Base-by-base conservation (phyloP, 2,797 vertebrate genomes). In the Sebastolobus altivelis region DNA sequence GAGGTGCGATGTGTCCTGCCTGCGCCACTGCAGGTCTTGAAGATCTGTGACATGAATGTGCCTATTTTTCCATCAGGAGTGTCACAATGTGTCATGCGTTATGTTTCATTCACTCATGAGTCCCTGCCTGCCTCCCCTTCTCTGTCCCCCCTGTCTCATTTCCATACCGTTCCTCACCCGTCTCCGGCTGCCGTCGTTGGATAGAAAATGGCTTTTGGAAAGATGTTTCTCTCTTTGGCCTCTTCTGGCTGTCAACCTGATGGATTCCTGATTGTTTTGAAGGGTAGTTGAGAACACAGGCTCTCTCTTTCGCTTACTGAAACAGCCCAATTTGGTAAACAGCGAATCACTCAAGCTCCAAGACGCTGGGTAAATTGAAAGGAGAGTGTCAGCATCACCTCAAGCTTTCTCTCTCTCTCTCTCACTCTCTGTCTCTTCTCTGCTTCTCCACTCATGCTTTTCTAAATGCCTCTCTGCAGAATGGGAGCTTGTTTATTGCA, bases 251-350 rank as follows among this genome's bases (percentile, higher is more conserved):
- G 93, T 94, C 91, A 92, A 52, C 84, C 77, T 93, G 90, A 93
- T 93, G 89, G 90, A 87, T 93, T 84, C 82, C 72, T 82, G 89
- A 93, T 93, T 93, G 92, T 94, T 93, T 89, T 90, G 90, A 94
- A 92, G 88, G 91, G 82, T 88, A 84, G 91, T 59, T 81, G 83
- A 89, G 86, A 92, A 93, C 78, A 79, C 80, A 31, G 77, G 71
- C 86, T 77, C 72, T 79, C 74, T 85, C 77, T 43, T 75, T 82
- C 67, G 72, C 59, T 62, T 35, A 76, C 84, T 87, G 82, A 90
- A 94, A 88, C 82, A 79, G 88, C 82, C 90, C 89, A 91, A 90
- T 95, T 94, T 94, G 83, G 91, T 91, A 91, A 93, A 93, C 89
- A 89, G 86, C 80, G 85, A 89, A 87, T 91, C 91, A 93, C 87